Evolutionary conservation across 2,888 invertebrate species (phyloP).

Genomic region (Tuta absoluta): DNA sequence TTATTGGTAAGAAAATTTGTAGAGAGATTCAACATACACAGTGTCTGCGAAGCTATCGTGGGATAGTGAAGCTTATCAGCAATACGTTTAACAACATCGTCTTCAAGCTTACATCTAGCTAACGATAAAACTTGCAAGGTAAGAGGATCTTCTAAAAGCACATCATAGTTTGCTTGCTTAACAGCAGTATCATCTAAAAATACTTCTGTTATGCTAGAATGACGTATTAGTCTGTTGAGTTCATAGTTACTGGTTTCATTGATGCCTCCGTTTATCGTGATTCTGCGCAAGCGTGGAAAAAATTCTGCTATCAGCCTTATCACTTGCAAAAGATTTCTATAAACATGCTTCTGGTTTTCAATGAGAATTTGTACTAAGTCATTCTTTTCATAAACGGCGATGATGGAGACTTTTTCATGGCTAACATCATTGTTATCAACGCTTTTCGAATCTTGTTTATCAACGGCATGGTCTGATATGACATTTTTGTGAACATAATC

Average conservation of each 20-base stretch:
- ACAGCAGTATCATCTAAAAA: constrained; percentile 41
- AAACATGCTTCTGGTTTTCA: not conserved
- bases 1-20: constrained; percentile 45
- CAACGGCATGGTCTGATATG: no score
- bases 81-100: constrained; percentile 38
- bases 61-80: constrained; percentile 37
- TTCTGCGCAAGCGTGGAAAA: constrained; percentile 2
- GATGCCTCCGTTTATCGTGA: constrained; percentile 41
- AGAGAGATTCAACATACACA: constrained; percentile 42
- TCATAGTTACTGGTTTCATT: constrained; percentile 40
- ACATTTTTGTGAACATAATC: not conserved
- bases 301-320: not conserved
- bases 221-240: constrained; percentile 38
- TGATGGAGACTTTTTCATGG: not conserved
- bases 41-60: constrained; percentile 38
- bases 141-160: constrained; percentile 37
- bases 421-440: not conserved
- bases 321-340: not conserved
- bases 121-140: constrained; percentile 42
- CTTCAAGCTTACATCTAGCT: constrained; percentile 44
- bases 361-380: not conserved
- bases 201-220: constrained; percentile 42
- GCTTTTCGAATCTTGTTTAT: not conserved
- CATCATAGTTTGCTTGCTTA: constrained; percentile 40
- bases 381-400: not conserved